These are phyloP conservation scores for Portevinia maculata DNA, from an alignment of 2,888 invertebrate genomes.

Conservation along the genomic window DNA sequence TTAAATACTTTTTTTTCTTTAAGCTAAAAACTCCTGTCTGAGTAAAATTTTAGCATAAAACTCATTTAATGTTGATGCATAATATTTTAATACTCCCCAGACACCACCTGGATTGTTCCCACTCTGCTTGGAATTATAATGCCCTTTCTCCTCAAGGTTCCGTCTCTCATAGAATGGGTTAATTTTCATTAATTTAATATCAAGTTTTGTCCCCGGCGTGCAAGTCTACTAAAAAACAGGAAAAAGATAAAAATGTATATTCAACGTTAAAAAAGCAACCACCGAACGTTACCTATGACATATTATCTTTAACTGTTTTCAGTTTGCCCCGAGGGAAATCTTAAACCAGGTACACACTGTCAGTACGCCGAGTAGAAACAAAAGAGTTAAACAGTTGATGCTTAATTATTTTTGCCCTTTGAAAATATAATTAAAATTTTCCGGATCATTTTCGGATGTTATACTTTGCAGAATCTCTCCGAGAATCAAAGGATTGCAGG, in stretches of 20 bases:
- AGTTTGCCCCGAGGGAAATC: conserved; percentile 73
- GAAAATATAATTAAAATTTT: conserved; percentile 74
- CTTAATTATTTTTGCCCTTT: conserved; percentile 74
- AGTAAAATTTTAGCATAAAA: conserved; percentile 10
- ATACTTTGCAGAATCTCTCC: conserved; percentile 13
- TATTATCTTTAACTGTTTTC: conserved; percentile 74
- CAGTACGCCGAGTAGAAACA: conserved; percentile 32
- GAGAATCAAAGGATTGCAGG: conserved; percentile 60
- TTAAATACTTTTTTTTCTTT: too few relatives aligned
- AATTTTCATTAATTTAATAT: conserved; percentile 79
- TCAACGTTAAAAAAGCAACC: conserved; percentile 26
- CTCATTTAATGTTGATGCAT: conserved; percentile 31
- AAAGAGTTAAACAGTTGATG: conserved; percentile 63
- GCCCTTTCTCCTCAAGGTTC: conserved; percentile 3
- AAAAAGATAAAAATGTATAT: conserved; percentile 47
- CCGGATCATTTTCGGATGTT: conserved; percentile 64
- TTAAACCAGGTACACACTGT: conserved; percentile 65
- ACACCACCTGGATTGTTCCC: conserved; percentile 36
- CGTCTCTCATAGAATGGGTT: conserved; percentile 56
- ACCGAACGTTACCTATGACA: conserved; percentile 50
- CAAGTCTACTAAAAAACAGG: conserved; percentile 8
- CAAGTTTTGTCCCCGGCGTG: conserved; percentile 74
- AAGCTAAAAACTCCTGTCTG: background rate
- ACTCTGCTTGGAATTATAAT: conserved; percentile 2
- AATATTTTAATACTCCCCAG: conserved; percentile 49